A percentile compares a stretch with the other conserved stretches of the same genome.
phyloP scores from a whole-genome alignment of 1,140 invertebrate species.

The Bombus affinis region DNA sequence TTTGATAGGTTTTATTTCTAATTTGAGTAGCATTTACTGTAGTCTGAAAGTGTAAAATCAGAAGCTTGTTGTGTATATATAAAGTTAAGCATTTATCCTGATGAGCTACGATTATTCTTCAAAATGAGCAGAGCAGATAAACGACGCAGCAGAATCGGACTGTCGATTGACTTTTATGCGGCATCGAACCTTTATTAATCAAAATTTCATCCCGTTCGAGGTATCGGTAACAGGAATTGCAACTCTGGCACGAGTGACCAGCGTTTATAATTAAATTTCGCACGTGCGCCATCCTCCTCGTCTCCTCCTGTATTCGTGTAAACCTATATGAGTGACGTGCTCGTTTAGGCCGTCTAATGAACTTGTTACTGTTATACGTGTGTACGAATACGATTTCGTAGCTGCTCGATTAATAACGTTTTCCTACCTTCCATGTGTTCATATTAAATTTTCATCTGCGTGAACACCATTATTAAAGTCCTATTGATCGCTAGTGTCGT shows the following conservation, averaged over 20 bases:
- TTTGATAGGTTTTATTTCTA: too few species aligned
- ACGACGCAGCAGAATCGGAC: slow-evolving; percentile 2
- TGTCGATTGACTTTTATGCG: slow-evolving; percentile 23
- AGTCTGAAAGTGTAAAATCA: too few species aligned
- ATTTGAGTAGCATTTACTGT: too few species aligned
- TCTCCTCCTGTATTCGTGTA: slow-evolving; percentile 1
- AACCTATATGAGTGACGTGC: slow-evolving; percentile 29
- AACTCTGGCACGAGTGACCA: neutral
- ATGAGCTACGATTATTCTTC: neutral
- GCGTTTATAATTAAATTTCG: slow-evolving; percentile 63
- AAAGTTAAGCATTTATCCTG: neutral
- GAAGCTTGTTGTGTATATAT: too few species aligned
- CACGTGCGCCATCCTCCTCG: slow-evolving; percentile 45
- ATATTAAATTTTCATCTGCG: slow-evolving; percentile 37
- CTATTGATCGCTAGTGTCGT: neutral
- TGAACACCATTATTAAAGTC: neutral
- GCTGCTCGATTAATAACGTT: slow-evolving; percentile 40
- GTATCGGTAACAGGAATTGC: neutral
- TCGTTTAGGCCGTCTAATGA: slow-evolving; percentile 56
- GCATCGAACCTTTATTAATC: slow-evolving; percentile 22
- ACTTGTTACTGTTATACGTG: slow-evolving; percentile 40
- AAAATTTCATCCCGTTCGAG: slow-evolving; percentile 33
- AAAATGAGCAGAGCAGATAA: neutral
- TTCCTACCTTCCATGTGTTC: neutral
- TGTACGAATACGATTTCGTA: slow-evolving; percentile 36